phyloP scores from a whole-genome alignment of 2,797 vertebrate species.

The Cetoscarus ocellatus region DNA sequence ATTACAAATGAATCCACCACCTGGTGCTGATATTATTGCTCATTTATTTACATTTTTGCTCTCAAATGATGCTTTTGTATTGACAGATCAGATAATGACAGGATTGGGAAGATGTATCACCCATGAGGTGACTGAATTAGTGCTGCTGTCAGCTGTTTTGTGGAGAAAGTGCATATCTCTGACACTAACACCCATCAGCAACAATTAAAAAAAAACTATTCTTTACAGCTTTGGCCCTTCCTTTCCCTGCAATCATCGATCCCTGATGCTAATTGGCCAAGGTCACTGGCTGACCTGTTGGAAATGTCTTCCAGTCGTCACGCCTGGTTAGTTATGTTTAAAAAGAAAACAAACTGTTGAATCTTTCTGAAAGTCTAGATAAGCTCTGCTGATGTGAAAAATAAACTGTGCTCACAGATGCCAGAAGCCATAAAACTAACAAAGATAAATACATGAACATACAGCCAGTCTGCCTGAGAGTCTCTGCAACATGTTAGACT shows the following conservation, averaged over 20 bases:
- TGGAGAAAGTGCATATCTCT: constrained; percentile 5
- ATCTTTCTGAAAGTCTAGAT: neutral
- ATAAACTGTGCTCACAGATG: neutral
- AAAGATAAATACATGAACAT: neutral
- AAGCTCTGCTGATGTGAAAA: constrained; percentile 2
- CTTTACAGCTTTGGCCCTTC: constrained; percentile 8
- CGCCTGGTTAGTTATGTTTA: neutral
- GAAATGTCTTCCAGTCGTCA: neutral
- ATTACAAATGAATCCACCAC: neutral
- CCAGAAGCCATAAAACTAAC: neutral
- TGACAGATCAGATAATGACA: constrained; percentile 8
- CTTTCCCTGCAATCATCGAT: neutral
- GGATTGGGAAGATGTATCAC: constrained; percentile 10
- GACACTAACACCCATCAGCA: neutral
- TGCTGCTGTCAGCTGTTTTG: neutral
- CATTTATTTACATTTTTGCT: neutral
- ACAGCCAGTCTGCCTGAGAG: neutral
- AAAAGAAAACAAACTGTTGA: neutral
- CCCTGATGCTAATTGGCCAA: constrained; percentile 23
- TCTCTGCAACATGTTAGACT: constrained; percentile 18
- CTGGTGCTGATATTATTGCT: neutral
- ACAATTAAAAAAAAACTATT: neutral
- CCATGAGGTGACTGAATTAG: constrained; percentile 18
- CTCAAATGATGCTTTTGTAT: neutral
- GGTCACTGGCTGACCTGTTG: constrained; percentile 8